A percentile compares a stretch with the other conserved stretches of the same genome.
These are phyloP conservation scores for Salpingus planirostris DNA, from an alignment of 2,888 invertebrate genomes.

Conservation along the genomic window DNA sequence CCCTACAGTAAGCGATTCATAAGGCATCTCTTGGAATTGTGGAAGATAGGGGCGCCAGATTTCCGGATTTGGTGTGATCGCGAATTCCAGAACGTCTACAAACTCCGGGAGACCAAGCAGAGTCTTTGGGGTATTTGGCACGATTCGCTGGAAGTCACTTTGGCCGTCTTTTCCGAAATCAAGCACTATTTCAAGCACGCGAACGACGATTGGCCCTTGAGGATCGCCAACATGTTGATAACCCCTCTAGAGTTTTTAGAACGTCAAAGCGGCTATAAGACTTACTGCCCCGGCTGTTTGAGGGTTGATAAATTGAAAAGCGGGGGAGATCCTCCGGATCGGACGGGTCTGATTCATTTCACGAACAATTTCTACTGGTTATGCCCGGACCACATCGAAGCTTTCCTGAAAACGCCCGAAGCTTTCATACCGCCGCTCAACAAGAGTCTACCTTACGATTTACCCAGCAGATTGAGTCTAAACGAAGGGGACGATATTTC, in stretches of 20 bases:
- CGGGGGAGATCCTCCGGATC: constrained; percentile 45
- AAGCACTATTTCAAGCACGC: constrained; percentile 46
- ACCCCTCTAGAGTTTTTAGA: constrained; percentile 47
- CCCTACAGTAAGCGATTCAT: constrained; percentile 35
- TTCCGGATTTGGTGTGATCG: constrained; percentile 46
- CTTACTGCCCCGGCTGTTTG: constrained; percentile 54
- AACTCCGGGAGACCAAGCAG: constrained; percentile 43
- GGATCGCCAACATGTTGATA: constrained; percentile 47
- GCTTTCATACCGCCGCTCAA: constrained; percentile 39
- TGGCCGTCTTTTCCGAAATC: constrained; percentile 40
- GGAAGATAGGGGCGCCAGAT: constrained; percentile 34
- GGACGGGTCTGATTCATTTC: constrained; percentile 50
- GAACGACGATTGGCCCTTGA: constrained; percentile 43
- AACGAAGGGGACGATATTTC: not conserved
- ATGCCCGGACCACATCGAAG: constrained; percentile 46
- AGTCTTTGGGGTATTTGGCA: constrained; percentile 51
- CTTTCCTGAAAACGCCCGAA: constrained; percentile 43
- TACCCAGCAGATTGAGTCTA: not conserved
- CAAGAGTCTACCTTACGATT: constrained; percentile 37
- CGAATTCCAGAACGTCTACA: constrained; percentile 48
- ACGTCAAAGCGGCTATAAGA: constrained; percentile 45
- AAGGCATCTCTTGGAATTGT: constrained; percentile 40
- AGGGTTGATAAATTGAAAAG: constrained; percentile 31
- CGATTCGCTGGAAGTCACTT: constrained; percentile 38
- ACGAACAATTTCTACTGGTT: constrained; percentile 51